Conservation (phyloP, 2,797 vertebrate species). For the Merluccius polli region DNA sequence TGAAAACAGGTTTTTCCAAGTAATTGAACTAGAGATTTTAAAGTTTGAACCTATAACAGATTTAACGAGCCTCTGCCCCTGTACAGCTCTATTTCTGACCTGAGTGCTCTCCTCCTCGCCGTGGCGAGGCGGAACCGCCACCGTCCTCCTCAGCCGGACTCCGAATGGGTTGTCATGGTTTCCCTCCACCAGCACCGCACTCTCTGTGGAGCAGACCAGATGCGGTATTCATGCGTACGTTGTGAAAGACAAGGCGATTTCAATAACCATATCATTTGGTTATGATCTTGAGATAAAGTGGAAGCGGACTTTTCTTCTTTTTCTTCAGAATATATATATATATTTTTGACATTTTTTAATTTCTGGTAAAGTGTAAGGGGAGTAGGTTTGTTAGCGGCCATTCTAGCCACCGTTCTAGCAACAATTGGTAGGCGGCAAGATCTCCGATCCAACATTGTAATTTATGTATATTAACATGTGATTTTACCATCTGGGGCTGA, state of each 20-base stretch:
- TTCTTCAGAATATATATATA: too few species aligned
- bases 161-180: conserved; percentile 77
- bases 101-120: conserved; percentile 65
- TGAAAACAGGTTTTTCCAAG: background rate
- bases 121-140: conserved; percentile 69
- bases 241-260: background rate
- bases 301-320: background rate
- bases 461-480: background rate
- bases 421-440: too few species aligned
- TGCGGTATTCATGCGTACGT: background rate
- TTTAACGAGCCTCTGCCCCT: background rate
- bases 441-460: background rate
- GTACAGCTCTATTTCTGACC: conserved; percentile 10
- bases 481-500: conserved; percentile 39
- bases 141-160: conserved; percentile 78
- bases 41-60: background rate
- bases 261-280: background rate
- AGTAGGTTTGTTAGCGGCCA: too few species aligned
- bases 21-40: background rate
- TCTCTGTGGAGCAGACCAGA: conserved; percentile 24
- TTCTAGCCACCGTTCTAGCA: too few species aligned
- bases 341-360: too few species aligned
- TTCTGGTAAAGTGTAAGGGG: too few species aligned
- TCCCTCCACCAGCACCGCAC: conserved; percentile 32
- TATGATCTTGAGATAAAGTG: background rate